Evolutionary conservation across 2,888 invertebrate genomes (phyloP), one percentile per base, ranked within the genome.

Genomic region (Emesis furor): DNA sequence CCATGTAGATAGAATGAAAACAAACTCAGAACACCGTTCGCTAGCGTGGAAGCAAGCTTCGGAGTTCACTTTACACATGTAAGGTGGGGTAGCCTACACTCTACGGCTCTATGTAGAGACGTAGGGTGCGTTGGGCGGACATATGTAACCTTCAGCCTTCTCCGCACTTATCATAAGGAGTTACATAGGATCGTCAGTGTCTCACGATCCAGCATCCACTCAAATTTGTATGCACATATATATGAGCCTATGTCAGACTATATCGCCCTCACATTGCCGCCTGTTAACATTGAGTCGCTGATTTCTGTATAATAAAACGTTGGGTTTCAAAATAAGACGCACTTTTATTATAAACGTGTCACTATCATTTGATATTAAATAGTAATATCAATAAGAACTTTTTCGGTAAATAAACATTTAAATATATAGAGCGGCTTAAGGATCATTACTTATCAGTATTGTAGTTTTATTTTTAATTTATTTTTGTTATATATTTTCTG

Each of bases 161-260:
- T 65, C 65, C 65, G 65, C 65, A 65, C 65, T 93, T 93, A 93
- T 93, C 92, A 92, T 92, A 93, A 93, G 93, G 93, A 94, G 92
- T 91, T 92, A 92, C 65, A 91, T 90, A 88, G 90, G 90, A 90
- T 89, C 91, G 92, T 92, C 92, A 92, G 90, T 87, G 89, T 90
- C 91, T 89, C 89, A 89, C 90, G 12, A 46, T 12, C 83, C 90
- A 82, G 91, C 92, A 89, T 92, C 92, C 92, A 91, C 93, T 92
- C 92, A 91, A 93, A 95, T 95, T 95, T 94, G 94, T 95, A 96
- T 96, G 95, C 94, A 95, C 96, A 96, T 96, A 94, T 94, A 95
- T 95, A 96, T 96, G 95, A 96, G 95, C 89, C 91, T 89, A 93
- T 92, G 91, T 94, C 95, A 81, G 83, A 75, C 79, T 30, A 95